Conservation (phyloP, 23 tunicate genomes). For the Oikopleura vanhoeffeni region DNA sequence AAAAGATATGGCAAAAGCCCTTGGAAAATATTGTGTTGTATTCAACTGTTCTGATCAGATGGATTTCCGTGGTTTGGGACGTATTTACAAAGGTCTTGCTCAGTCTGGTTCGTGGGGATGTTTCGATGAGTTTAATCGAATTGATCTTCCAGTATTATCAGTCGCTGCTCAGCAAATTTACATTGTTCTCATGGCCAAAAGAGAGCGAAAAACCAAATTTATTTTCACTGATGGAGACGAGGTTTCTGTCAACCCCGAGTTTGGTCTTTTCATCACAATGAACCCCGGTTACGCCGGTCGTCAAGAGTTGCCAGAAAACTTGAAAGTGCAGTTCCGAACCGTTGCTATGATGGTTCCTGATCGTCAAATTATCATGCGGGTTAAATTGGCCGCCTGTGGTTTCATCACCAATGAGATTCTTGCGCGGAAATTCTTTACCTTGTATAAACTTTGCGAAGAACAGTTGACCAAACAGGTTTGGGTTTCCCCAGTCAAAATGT, state of each 20-base stretch:
- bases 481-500: too few relatives aligned
- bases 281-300: conserved; percentile 98
- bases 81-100: conserved; percentile 92
- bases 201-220: conserved; percentile 42
- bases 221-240: conserved; percentile 87
- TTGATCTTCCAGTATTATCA: conserved; percentile 86
- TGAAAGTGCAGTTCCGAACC: conserved; percentile 90
- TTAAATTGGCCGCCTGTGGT: conserved; percentile 92
- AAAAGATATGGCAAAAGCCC: conserved; percentile 96
- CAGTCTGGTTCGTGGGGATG: conserved; percentile 99
- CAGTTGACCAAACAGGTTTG: conserved; percentile 96
- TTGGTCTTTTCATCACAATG: conserved; percentile 94
- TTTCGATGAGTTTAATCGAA: conserved; percentile 94
- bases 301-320: conserved; percentile 85
- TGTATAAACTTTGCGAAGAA: conserved; percentile 94
- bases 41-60: conserved; percentile 97
- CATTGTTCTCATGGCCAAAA: conserved; percentile 77
- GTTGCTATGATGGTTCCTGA: conserved; percentile 99
- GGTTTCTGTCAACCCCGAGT: conserved; percentile 75
- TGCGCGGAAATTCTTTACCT: conserved; percentile 81
- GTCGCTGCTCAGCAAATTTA: conserved; percentile 98
- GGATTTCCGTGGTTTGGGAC: conserved; percentile 88
- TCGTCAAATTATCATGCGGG: conserved; percentile 93
- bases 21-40: conserved; percentile 89
- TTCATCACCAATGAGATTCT: conserved; percentile 62